Base-by-base conservation (phyloP, 2,113 vertebrate genomes). In the Origma solitaria region DNA sequence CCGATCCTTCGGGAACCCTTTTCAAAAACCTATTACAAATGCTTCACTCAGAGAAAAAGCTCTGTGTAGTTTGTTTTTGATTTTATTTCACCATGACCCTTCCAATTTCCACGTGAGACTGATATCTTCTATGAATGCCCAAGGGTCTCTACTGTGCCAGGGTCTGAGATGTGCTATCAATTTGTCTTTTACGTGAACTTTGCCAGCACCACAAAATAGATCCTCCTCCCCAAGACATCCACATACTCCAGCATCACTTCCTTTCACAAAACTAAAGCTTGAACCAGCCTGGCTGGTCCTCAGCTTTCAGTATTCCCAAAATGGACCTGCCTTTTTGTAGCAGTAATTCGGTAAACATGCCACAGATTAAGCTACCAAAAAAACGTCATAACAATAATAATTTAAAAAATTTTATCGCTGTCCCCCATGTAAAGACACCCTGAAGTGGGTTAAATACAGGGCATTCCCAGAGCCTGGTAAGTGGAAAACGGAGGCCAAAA, bases 301-400 rank as follows among this genome's bases (percentile, higher is more conserved):
- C 40, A 77, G 15, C 13, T 53, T 45, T 17, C 31, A 50, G 7
- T 33, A 7, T 21, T 58, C 42, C 47, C 45, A 50, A 68, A 57
- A 54, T 1, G 3, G 23, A 21, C 5, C 30, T 49, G 24, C 3
- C 31, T 8, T 37, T 78, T 30, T 40, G 21, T 5, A 13, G 6
- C 23, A 86, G 33, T 31, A n/a, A 28, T 50, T 58, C 42, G 22
- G 11, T 62, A 45, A 75, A 49, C 1, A 0, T 9, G 3, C 0
- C 40, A 49, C 5, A 64, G 38, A 35, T 42, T 8, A 64, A 87
- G 49, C 24, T 85, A 38, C 9, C 40, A 44, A 76, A 72, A 4
- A 0, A 64, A 0, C 1, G 4, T 3, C 4, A 61, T 9, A 25
- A 37, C 10, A 19, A 33, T 4, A 30, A 38, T 20, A 27, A 12